phyloP scores from a whole-genome alignment of 1,140 invertebrate genomes.

The Penaeus indicus region DNA sequence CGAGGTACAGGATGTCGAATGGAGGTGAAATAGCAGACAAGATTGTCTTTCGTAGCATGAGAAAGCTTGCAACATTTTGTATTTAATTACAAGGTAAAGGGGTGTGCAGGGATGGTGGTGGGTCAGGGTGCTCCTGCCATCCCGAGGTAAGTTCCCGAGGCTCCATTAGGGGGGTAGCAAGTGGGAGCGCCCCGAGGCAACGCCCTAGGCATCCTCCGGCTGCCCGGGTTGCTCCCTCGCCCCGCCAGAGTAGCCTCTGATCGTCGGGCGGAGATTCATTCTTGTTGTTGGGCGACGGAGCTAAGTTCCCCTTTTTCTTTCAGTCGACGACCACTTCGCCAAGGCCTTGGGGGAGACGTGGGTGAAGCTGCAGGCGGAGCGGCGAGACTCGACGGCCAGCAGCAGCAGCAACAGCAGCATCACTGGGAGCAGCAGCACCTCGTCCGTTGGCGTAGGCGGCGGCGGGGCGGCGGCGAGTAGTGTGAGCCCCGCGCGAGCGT shows the following conservation, averaged over 20 bases:
- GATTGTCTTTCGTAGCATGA: neutral
- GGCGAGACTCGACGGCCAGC: conserved; percentile 31
- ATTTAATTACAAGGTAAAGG: conserved; percentile 21
- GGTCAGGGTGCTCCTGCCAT: neutral
- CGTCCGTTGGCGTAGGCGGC: neutral
- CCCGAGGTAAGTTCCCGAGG: neutral
- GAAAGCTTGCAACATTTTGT: neutral
- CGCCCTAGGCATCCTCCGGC: conserved; percentile 33
- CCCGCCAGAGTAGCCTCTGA: neutral
- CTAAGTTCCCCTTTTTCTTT: conserved; percentile 67
- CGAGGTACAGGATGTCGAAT: too few species aligned
- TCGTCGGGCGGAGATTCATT: neutral
- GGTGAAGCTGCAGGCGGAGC: conserved; percentile 79
- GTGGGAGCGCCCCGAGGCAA: conserved; percentile 41
- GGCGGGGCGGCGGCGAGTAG: neutral
- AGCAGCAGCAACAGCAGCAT: conserved; percentile 9
- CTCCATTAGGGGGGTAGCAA: neutral
- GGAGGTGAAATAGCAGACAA: too few species aligned
- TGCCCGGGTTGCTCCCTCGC: neutral
- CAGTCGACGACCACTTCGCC: conserved; percentile 95
- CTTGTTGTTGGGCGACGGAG: conserved; percentile 27
- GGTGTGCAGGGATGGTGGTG: neutral
- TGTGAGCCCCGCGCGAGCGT: neutral
- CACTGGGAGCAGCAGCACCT: neutral
- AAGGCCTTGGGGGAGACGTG: conserved; percentile 95